These are phyloP conservation scores for Protosalanx chinensis DNA, from an alignment of 2,797 vertebrate genomes.

Conservation along the genomic window DNA sequence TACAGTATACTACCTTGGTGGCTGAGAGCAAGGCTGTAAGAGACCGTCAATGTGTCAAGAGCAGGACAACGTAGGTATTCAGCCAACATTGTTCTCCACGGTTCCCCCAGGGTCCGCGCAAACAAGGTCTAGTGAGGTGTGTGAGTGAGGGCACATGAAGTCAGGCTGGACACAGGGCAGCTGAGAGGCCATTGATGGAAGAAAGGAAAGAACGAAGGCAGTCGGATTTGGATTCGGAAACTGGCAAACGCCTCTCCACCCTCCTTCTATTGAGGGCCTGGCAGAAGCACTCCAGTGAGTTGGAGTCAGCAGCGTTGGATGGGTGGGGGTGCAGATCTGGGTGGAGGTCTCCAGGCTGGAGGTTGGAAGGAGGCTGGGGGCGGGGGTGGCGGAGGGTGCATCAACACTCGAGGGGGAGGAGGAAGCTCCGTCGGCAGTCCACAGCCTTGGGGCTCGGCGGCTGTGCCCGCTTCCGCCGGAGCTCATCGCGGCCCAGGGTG, in stretches of 20 bases:
- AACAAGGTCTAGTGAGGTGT: constrained; percentile 32
- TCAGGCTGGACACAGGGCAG: constrained; percentile 28
- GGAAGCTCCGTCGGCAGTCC: constrained; percentile 88
- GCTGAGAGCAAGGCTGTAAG: background rate
- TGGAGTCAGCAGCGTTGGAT: background rate
- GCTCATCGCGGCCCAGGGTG: constrained; percentile 78
- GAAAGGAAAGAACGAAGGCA: constrained; percentile 30
- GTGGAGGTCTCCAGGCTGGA: background rate
- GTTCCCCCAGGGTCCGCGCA: constrained; percentile 24
- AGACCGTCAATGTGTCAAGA: background rate
- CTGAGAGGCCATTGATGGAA: constrained; percentile 27
- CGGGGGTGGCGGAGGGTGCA: background rate
- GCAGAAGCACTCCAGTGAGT: background rate
- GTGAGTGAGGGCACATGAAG: constrained; percentile 23
- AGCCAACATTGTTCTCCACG: too few species aligned
- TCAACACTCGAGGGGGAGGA: constrained; percentile 84
- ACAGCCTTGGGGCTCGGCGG: constrained; percentile 83
- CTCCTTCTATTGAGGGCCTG: background rate
- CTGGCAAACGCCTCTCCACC: background rate
- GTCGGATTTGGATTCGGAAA: constrained; percentile 7
- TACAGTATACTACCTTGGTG: background rate
- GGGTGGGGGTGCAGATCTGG: background rate
- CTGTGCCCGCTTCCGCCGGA: constrained; percentile 76
- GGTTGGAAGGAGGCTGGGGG: background rate
- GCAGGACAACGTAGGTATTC: too few species aligned